A percentile compares a stretch with the other conserved stretches of the same genome.
These are phyloP conservation scores for Perca schrenkii DNA, from an alignment of 2,113 vertebrate genomes.

Conservation along the genomic window DNA sequence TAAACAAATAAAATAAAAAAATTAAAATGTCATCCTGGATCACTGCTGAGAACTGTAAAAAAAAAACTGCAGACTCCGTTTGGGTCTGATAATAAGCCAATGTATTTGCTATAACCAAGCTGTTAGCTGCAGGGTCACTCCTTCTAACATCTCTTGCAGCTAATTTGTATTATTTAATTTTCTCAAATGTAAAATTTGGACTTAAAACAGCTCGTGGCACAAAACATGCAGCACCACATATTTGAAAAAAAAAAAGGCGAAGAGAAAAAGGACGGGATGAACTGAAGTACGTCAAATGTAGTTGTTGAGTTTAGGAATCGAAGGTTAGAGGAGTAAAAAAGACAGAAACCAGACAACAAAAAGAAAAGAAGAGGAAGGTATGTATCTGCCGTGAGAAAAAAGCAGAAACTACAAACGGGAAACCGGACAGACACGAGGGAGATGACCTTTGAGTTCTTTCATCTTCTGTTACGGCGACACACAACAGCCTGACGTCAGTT, in stretches of 20 bases:
- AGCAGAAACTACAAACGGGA: background rate
- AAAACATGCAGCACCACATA: no score
- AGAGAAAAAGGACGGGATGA: background rate
- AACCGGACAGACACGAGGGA: background rate
- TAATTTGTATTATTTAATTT: no score
- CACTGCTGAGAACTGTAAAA: no score
- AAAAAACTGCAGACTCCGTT: no score
- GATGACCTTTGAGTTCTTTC: no score
- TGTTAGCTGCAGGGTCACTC: background rate
- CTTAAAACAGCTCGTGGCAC: no score
- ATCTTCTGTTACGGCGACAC: background rate
- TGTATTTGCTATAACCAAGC: background rate
- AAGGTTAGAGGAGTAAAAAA: background rate
- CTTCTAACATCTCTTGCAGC: background rate
- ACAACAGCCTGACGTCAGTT: background rate
- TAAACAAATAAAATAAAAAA: no score
- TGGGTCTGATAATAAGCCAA: background rate
- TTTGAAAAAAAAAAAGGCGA: background rate
- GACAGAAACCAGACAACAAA: background rate
- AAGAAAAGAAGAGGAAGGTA: background rate
- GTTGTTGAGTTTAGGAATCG: background rate
- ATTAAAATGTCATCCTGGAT: no score
- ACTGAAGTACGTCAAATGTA: background rate
- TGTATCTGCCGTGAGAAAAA: background rate
- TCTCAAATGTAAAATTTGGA: no score